Base-by-base conservation (phyloP, 2,113 vertebrate genomes). In the Phaethornis superciliosus region DNA sequence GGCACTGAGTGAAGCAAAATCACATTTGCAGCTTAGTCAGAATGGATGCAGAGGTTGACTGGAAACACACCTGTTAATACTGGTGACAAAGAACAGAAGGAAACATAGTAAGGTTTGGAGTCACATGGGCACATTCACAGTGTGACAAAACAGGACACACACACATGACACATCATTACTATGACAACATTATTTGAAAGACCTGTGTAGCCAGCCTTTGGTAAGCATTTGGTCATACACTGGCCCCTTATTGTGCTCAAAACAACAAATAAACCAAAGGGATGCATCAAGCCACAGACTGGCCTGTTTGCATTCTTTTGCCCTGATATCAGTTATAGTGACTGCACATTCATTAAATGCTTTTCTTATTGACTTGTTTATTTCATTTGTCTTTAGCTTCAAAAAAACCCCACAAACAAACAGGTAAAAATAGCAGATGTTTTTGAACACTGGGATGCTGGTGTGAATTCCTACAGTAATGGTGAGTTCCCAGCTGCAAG, bases 221-320 rank as follows among this genome's bases (percentile, higher is more conserved):
- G 52, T 58, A 85, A 95, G 60, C 82, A 90, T 83, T 75, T 64
- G 63, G 81, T 95, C 85, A 90, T 23, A 78, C 5, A 88, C 23
- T 56, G 87, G 71, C 85, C 79, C 67, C 58, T 82, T 94, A 58
- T 89, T 78, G 85, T 54, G 93, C 64, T 93, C 72, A 60, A 81
- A 94, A 95, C 78, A 46, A 88, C 90, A 93, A 93, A 70, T 76
- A 93, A 88, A 83, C 28, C 47, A 85, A 30, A 86, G 12, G 60
- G 65, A 60, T 60, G 56, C 68, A 74, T 33, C 59, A 75, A 88
- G 79, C 59, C 93, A 88, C 68, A 77, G 64, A 64, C 76, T 58
- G 65, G 82, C 60, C 68, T 75, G 80, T 81, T 94, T 59, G 64
- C 93, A 91, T 95, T 94, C 94, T 93, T 96, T 70, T 81, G 68